Evolutionary conservation across 2,888 invertebrate genomes (phyloP).

Genomic region (Brachynemurus nebulosus): DNA sequence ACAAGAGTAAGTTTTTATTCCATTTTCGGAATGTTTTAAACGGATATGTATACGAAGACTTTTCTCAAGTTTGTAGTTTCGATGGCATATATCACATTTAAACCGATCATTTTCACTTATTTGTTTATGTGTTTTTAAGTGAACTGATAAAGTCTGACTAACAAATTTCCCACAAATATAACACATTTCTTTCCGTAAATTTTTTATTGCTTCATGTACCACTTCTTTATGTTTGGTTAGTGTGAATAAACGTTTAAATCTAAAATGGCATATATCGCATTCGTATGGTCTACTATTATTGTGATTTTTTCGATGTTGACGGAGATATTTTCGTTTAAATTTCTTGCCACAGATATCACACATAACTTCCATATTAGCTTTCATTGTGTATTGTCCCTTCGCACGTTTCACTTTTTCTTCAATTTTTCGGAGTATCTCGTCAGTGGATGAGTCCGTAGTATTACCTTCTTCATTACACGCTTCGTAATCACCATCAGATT

Average conservation of each 20-base stretch:
- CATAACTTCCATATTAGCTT: neutral
- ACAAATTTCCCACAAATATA: constrained; percentile 1
- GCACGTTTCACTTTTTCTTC: neutral
- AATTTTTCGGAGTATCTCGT: neutral
- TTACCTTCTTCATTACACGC: neutral
- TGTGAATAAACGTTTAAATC: neutral
- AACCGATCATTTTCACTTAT: neutral
- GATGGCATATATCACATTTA: neutral
- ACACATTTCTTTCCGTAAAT: neutral
- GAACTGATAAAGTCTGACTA: too few relatives aligned
- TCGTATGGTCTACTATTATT: neutral
- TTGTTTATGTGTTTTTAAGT: neutral
- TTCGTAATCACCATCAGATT: neutral
- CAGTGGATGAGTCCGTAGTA: neutral
- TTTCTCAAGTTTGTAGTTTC: neutral
- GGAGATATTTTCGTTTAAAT: neutral
- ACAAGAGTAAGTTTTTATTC: neutral
- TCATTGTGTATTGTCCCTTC: neutral
- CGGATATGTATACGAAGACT: neutral
- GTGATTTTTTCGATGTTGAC: neutral
- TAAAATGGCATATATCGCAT: neutral
- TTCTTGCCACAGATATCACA: neutral
- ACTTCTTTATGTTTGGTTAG: neutral
- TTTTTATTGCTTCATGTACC: neutral
- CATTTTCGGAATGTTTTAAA: neutral